Conservation (phyloP, 2,113 vertebrate species). For the Platichthys stellatus region DNA sequence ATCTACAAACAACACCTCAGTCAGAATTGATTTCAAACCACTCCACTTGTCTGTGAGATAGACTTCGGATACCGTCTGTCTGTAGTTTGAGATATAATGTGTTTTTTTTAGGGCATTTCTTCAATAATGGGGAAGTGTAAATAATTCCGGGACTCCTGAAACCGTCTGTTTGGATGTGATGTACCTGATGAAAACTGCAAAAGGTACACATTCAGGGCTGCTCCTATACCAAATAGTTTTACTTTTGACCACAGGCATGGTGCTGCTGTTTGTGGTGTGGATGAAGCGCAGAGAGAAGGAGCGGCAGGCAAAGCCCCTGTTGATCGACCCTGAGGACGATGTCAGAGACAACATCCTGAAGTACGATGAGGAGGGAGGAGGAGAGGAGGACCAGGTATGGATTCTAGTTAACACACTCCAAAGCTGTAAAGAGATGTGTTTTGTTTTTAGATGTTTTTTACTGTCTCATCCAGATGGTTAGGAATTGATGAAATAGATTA, state of each 20-base stretch:
- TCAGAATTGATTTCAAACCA: too few species aligned
- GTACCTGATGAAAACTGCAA: not conserved
- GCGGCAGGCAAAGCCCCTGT: conserved; percentile 93
- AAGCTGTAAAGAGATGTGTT: not conserved
- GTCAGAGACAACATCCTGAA: conserved; percentile 98
- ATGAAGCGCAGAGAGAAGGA: conserved; percentile 95
- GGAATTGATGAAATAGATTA: not conserved
- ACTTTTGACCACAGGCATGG: conserved; percentile 85
- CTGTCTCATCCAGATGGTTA: not conserved
- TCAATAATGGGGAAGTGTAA: too few species aligned
- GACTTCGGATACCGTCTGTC: too few species aligned
- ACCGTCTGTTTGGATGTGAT: too few species aligned
- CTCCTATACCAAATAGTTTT: not conserved
- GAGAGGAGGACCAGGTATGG: conserved; percentile 95
- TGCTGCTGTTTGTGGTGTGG: conserved; percentile 94
- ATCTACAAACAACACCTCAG: too few species aligned
- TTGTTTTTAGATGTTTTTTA: not conserved
- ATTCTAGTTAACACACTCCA: not conserved
- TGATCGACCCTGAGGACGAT: conserved; percentile 96
- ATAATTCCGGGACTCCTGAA: too few species aligned
- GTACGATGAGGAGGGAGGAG: conserved; percentile 96
- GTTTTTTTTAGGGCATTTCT: too few species aligned
- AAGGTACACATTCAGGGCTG: not conserved
- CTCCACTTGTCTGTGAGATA: too few species aligned
- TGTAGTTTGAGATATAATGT: too few species aligned